Evolutionary conservation across 2,888 invertebrate genomes (phyloP).

Genomic region (Mantis religiosa): DNA sequence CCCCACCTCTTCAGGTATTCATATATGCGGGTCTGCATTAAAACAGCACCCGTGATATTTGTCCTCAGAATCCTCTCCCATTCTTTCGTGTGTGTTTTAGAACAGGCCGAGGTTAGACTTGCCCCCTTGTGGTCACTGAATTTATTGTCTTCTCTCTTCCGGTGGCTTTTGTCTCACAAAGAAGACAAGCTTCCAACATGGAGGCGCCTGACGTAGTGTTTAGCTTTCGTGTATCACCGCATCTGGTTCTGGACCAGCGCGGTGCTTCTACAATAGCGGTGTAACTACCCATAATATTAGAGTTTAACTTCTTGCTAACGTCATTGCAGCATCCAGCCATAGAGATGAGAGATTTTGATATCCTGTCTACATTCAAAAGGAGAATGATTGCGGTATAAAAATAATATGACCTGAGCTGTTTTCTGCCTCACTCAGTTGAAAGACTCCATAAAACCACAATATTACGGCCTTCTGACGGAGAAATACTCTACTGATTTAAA

Average conservation of each 20-base stretch:
- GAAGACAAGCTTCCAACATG: not conserved
- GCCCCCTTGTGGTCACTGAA: not conserved
- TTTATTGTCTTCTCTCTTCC: constrained; percentile 16
- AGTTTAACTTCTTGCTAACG: too few relatives aligned
- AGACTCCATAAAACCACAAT: too few relatives aligned
- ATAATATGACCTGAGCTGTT: too few relatives aligned
- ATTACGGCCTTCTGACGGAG: too few relatives aligned
- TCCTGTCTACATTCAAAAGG: too few relatives aligned
- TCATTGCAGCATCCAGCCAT: too few relatives aligned
- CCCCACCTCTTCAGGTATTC: constrained; percentile 24
- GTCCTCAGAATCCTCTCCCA: not conserved
- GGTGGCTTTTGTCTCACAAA: constrained; percentile 20
- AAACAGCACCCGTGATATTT: constrained; percentile 16
- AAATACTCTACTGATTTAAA: too few relatives aligned
- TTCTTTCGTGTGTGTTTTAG: not conserved
- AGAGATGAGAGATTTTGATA: too few relatives aligned
- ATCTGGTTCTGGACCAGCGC: not conserved
- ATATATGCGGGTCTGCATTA: constrained; percentile 21
- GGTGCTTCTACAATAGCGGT: not conserved
- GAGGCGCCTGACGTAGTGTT: not conserved
- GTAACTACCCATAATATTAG: too few relatives aligned
- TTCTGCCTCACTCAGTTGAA: too few relatives aligned
- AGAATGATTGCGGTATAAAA: too few relatives aligned
- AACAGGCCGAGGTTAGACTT: constrained; percentile 2
- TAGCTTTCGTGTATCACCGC: not conserved